Percentiles rank a stretch among this genome's conserved stretches.
phyloP scores from a whole-genome alignment of 2,797 vertebrate species.

The Coregonus sp. region DNA sequence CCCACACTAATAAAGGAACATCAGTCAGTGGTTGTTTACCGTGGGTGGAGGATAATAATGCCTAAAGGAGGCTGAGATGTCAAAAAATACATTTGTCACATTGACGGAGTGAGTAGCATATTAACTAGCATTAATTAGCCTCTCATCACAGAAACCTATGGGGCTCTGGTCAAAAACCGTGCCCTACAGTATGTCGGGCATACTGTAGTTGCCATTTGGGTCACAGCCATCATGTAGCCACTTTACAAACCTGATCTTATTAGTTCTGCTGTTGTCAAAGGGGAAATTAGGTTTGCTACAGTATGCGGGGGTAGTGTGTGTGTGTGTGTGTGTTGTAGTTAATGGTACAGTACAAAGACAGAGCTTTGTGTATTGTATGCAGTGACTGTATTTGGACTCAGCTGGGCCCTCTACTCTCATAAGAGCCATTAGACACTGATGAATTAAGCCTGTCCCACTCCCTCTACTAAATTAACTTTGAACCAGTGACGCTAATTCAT shows the following conservation, averaged over 20 bases:
- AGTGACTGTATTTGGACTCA: background rate
- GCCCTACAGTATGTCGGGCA: background rate
- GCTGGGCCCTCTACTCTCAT: conserved; percentile 42
- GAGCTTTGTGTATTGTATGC: conserved; percentile 47
- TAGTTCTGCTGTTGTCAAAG: conserved; percentile 31
- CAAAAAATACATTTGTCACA: background rate
- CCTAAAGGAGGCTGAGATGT: conserved; percentile 1
- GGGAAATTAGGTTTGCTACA: conserved; percentile 32
- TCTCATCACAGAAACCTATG: background rate
- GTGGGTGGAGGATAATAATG: conserved; percentile 3
- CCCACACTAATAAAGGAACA: background rate
- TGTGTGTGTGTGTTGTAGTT: conserved; percentile 3
- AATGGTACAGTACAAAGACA: conserved; percentile 41
- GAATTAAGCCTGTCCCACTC: conserved; percentile 19
- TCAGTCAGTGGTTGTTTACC: conserved; percentile 6
- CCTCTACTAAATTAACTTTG: background rate
- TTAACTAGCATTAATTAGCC: background rate
- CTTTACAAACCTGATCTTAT: conserved; percentile 33
- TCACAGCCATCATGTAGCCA: conserved; percentile 12
- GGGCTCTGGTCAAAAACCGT: too few species aligned
- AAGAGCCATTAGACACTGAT: conserved; percentile 20
- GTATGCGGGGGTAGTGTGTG: too few species aligned
- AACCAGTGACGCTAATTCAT: background rate
- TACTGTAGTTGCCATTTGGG: background rate
- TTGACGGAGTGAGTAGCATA: conserved; percentile 7